Percentiles rank a stretch among this genome's conserved stretches.
Conservation (phyloP, 2,797 vertebrate species). For the Hemitrygon akajei region DNA sequence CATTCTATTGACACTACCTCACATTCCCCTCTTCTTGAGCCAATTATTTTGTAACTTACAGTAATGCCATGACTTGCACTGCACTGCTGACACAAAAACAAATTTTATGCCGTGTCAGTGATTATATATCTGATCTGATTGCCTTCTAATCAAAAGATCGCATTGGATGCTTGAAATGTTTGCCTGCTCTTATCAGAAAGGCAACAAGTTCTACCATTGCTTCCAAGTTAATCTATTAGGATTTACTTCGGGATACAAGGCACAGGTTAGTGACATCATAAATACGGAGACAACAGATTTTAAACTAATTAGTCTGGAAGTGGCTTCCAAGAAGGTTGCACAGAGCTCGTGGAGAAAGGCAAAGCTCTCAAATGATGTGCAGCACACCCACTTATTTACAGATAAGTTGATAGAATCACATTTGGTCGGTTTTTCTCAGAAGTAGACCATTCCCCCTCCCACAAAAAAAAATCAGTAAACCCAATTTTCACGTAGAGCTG, state of each 20-base stretch:
- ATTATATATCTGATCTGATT: not conserved
- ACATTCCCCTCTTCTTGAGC: too few species aligned
- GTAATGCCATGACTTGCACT: too few species aligned
- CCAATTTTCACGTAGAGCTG: not conserved
- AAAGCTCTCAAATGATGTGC: not conserved
- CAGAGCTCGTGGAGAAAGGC: not conserved
- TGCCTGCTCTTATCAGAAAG: not conserved
- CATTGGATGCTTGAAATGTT: not conserved
- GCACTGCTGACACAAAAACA: too few species aligned
- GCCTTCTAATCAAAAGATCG: not conserved
- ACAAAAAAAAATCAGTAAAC: not conserved
- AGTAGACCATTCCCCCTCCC: not conserved
- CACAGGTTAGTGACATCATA: not conserved
- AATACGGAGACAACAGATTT: not conserved
- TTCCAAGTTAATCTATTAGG: not conserved
- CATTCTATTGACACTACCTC: too few species aligned
- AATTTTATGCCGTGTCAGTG: too few species aligned
- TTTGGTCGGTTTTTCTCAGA: not conserved
- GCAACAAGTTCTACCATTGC: not conserved
- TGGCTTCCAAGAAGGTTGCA: not conserved
- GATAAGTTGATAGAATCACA: not conserved
- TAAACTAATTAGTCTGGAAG: not conserved
- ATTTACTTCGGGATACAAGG: not conserved
- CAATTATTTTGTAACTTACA: too few species aligned
- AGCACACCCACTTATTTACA: not conserved